phyloP scores from a whole-genome alignment of 2,888 invertebrate species.

The Diloba caeruleocephala region DNA sequence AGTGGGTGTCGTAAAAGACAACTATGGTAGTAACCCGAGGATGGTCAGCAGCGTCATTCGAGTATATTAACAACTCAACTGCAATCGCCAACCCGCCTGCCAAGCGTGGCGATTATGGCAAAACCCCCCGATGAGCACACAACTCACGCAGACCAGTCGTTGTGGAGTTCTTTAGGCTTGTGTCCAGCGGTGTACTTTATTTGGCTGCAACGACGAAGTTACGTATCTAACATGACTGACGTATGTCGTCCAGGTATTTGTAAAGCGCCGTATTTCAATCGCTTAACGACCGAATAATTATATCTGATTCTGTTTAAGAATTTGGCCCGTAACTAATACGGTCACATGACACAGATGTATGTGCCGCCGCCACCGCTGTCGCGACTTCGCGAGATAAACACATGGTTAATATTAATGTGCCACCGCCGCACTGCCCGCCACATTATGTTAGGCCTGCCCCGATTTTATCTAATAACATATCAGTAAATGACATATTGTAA shows the following conservation, averaged over 20 bases:
- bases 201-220: conserved; percentile 14
- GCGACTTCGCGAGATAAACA: conserved; percentile 36
- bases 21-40: too few relatives aligned
- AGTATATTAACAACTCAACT: too few relatives aligned
- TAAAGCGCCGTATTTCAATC: conserved; percentile 52
- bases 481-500: conserved; percentile 37
- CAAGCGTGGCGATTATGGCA: too few relatives aligned
- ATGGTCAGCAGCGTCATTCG: too few relatives aligned
- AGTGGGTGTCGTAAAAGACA: too few relatives aligned
- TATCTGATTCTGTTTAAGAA: conserved; percentile 58
- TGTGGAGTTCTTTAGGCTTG: too few relatives aligned
- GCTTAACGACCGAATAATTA: conserved; percentile 52
- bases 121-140: too few relatives aligned
- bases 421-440: conserved; percentile 14
- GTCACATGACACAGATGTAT: conserved; percentile 51
- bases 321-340: conserved; percentile 52
- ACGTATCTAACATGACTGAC: conserved; percentile 39
- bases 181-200: too few relatives aligned
- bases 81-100: too few relatives aligned
- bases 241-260: conserved; percentile 50
- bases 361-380: conserved; percentile 16
- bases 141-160: too few relatives aligned
- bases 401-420: conserved; percentile 41
- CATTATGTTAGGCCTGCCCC: conserved; percentile 23
- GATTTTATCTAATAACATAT: conserved; percentile 47